phyloP scores from a whole-genome alignment of 2,113 vertebrate species.

The Chroicocephalus ridibundus region DNA sequence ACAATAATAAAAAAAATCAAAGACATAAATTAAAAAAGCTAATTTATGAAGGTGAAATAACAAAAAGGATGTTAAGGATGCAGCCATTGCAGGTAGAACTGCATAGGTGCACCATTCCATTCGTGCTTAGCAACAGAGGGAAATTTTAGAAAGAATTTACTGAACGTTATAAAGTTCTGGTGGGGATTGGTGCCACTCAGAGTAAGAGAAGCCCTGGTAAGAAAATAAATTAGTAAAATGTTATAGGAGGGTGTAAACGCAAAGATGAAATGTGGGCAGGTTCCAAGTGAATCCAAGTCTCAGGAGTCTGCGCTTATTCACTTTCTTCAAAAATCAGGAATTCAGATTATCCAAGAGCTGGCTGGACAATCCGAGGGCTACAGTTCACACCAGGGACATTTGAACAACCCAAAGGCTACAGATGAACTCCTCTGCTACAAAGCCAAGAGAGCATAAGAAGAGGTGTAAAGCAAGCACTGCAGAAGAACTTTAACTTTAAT shows the following conservation, averaged over 20 bases:
- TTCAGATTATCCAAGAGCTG: background rate
- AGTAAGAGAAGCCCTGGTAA: background rate
- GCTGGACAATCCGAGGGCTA: background rate
- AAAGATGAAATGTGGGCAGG: background rate
- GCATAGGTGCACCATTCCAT: background rate
- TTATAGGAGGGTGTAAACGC: background rate
- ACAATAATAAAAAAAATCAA: background rate
- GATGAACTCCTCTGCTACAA: background rate
- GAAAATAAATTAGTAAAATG: background rate
- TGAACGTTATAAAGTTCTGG: background rate
- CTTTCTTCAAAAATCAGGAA: background rate
- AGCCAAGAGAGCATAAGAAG: background rate
- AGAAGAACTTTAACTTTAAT: background rate
- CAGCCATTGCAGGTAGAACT: background rate
- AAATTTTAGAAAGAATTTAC: background rate
- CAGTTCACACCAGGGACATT: background rate
- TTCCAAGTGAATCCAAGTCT: background rate
- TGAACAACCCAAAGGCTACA: background rate
- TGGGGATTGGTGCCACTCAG: background rate
- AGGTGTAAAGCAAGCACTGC: background rate
- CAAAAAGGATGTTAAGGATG: background rate
- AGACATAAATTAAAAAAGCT: background rate
- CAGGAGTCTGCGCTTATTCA: accelerated
- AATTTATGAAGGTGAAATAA: background rate
- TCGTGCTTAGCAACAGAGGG: background rate